Percentiles rank a stretch among this genome's conserved stretches.
Conservation (phyloP, 2,888 invertebrate genomes). For the Clostera curtula region DNA sequence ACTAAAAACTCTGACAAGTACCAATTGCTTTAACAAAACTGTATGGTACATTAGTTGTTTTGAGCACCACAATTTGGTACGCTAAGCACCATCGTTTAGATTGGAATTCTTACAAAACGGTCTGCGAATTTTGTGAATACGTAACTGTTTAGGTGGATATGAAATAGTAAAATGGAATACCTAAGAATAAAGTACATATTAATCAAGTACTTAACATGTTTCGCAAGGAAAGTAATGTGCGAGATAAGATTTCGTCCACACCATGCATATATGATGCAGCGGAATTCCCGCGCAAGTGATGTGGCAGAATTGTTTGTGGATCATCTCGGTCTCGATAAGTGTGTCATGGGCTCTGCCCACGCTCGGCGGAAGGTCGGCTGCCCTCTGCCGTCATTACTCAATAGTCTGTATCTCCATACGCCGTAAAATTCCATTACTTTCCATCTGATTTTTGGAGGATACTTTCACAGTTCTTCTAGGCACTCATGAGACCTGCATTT, state of each 20-base stretch:
- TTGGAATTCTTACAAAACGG: not conserved
- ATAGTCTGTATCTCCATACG: constrained; percentile 35
- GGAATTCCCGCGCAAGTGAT: constrained; percentile 36
- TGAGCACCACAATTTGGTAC: constrained; percentile 5
- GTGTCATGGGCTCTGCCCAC: constrained; percentile 72
- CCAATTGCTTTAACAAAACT: constrained; percentile 19
- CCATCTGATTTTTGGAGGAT: constrained; percentile 7
- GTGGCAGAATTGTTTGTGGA: constrained; percentile 51
- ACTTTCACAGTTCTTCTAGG: not conserved
- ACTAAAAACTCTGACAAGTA: constrained; percentile 36
- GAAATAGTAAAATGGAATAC: not conserved
- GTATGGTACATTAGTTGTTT: constrained; percentile 13
- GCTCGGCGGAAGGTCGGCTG: constrained; percentile 59
- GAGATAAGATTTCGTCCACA: too few relatives aligned
- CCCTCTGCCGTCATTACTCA: constrained; percentile 48
- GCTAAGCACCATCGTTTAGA: constrained; percentile 5
- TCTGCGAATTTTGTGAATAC: constrained; percentile 1
- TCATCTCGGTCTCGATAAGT: constrained; percentile 58
- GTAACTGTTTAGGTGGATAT: constrained; percentile 3
- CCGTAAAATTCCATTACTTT: constrained; percentile 23
- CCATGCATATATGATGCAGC: too few relatives aligned
- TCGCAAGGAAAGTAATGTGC: not conserved
- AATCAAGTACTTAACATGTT: not conserved
- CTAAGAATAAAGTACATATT: constrained; percentile 1
- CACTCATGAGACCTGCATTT: not conserved